Base-by-base conservation (phyloP, 1,140 invertebrate species). In the Drosophila chauvacae region DNA sequence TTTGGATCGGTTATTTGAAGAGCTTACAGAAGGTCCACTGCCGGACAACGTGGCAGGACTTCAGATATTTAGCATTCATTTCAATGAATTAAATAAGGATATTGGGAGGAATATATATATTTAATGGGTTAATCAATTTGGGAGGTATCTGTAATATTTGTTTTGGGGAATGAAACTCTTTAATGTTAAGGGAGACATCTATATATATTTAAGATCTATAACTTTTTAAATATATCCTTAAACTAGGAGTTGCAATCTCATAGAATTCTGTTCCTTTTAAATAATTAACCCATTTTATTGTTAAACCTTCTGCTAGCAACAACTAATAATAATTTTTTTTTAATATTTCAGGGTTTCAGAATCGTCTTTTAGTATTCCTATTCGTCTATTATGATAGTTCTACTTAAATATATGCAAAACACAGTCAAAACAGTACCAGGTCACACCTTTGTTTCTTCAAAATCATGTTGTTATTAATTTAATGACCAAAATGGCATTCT, bases 381-480 rank as follows among this genome's bases (percentile, higher is more conserved):
- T 11, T 35, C 0, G 13, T 42, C 4, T 11, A 13, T 23, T 14
- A 10, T 10, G 1, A 28, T 50, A 28, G 16, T 28, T 28, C 14
- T 6, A 10, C 1, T 11, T 50, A 5, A 50, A 28, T 16, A 30
- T 35, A 33, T 11, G 11, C 20, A 23, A 13, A 14, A 16, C 14
- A 1, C 4, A 18, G 0, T 3, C 10, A 18, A 18, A 10, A 11
- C 16, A 18, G 0, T 0, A 7, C 5, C n/a, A 11, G 2, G 16
- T n/a, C 28, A 28, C 26, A 45, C 47, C 33, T 61, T 62, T 37
- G 23, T 47, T 63, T 57, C 35, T 56, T 6, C 2, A 51, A 81
- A 69, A 79, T 77, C 69, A 74, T 65, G 45, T 63, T 68, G 80
- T 71, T 78, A 88, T 87, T 87, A 88, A 81, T 80, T 77, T 80